Evolutionary conservation across 2,797 vertebrate genomes (phyloP).

Genomic region (Huso huso): DNA sequence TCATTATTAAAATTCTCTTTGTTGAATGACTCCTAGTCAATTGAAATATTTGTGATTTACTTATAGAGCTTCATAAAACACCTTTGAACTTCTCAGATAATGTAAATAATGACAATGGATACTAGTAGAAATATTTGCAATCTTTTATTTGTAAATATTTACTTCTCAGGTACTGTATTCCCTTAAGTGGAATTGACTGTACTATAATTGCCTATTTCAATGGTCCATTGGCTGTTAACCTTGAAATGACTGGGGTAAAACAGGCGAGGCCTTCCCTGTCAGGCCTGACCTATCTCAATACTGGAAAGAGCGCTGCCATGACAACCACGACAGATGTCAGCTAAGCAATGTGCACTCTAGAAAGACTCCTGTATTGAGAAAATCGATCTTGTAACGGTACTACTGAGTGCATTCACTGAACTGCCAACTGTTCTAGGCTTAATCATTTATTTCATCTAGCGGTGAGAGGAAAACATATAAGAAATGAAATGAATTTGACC

Average conservation of each 20-base stretch:
- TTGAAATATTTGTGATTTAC: slow-evolving; percentile 13
- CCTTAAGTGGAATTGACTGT: slow-evolving; percentile 24
- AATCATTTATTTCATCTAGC: slow-evolving; percentile 74
- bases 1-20: slow-evolving; percentile 2
- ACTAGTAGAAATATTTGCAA: slow-evolving; percentile 4
- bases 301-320: slow-evolving; percentile 68
- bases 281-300: slow-evolving; percentile 63
- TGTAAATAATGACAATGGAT: slow-evolving; percentile 5
- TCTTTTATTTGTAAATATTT: slow-evolving; percentile 20
- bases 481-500: slow-evolving; percentile 82
- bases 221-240: slow-evolving; percentile 85
- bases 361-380: slow-evolving; percentile 57
- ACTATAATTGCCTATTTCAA: slow-evolving; percentile 85
- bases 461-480: slow-evolving; percentile 73
- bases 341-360: slow-evolving; percentile 60
- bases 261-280: slow-evolving; percentile 70
- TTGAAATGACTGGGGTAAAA: slow-evolving; percentile 68
- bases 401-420: slow-evolving; percentile 52
- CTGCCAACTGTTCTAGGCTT: slow-evolving; percentile 68
- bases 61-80: slow-evolving; percentile 8
- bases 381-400: slow-evolving; percentile 71
- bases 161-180: slow-evolving; percentile 17
- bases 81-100: neutral
- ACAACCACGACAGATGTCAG: slow-evolving; percentile 81
- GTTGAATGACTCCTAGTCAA: slow-evolving; percentile 7